Base-by-base conservation (phyloP, 2,113 vertebrate species). In the Bothrops jararaca region DNA sequence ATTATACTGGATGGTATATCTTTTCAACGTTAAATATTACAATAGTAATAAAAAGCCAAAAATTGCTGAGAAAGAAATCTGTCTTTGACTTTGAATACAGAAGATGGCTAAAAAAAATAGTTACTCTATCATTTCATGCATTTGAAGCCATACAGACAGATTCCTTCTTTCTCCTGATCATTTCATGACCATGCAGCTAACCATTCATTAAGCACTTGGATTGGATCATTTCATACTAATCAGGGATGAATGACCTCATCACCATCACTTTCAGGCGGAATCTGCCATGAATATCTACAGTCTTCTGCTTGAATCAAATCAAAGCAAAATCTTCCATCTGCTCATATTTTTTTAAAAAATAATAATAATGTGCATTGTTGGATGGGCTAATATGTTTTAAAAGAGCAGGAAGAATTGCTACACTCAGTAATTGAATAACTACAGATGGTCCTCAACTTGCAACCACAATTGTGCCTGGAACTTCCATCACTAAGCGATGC, bases 241-340 rank as follows among this genome's bases (percentile, higher is more conserved):
- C 88, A 91, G 92, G 42, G 54, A 95, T 94, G 94, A 94, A 86
- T 93, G 94, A 96, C 94, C 91, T 94, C 95, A 94, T 95, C 95
- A 97, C 97, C 95, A 96, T 97, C 96, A 96, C 95, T 97, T 96
- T 96, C 97, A 95, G 93, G 96, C 42, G 53, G 95, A 86, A 95
- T 93, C 57, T 56, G 93, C 50, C 57, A 94, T 93, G 54, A 94
- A 92, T 86, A 89, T 95, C 90, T 85, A 89, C 95, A 97, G 34
- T 95, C 96, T 96, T 92, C 96, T 95, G 88, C 95, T 96, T 96
- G 95, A 95, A 95, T 89, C 74, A 91, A 91, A 95, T 93, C 57
- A 97, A 89, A 95, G 89, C 97, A 96, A 95, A 94, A 89, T 93
- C 93, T 95, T 96, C 96, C 96, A 98, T 98, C 96, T 98, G 97